Evolutionary conservation across 2,113 vertebrate genomes (phyloP).

Genomic region (Phainopepla nitens): DNA sequence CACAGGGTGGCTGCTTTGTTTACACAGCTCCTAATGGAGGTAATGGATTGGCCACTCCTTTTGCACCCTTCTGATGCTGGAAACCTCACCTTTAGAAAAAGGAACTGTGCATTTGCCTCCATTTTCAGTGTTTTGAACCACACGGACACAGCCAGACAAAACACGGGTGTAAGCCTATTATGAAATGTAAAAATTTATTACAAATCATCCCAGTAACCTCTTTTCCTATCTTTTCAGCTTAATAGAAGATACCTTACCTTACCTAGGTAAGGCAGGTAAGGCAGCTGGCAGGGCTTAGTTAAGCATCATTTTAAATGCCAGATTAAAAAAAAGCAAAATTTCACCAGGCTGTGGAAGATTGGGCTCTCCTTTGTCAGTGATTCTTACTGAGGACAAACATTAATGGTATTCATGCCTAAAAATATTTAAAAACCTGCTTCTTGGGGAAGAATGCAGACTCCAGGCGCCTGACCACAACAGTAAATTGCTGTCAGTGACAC

Average conservation of each 20-base stretch:
- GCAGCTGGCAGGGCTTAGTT: not conserved
- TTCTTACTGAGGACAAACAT: not conserved
- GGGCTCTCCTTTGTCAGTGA: not conserved
- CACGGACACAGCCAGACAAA: not conserved
- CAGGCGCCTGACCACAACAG: conserved; percentile 2
- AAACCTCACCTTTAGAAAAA: not conserved
- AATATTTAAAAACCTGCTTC: conserved; percentile 23
- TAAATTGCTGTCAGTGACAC: conserved; percentile 49
- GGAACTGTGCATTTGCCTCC: not conserved
- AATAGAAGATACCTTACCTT: not conserved
- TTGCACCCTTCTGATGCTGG: not conserved
- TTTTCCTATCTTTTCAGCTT: not conserved
- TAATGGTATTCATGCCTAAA: conserved; percentile 23
- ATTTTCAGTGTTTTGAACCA: not conserved
- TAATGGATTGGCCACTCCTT: not conserved
- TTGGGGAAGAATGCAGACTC: not conserved
- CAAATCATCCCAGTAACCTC: not conserved
- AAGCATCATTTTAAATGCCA: not conserved
- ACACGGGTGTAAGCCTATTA: not conserved
- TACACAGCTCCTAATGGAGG: not conserved
- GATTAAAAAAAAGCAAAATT: not conserved
- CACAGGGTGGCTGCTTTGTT: not conserved
- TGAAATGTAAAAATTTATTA: not conserved
- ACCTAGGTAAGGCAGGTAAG: not conserved
- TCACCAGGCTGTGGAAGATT: not conserved